Percentiles rank a stretch among this genome's conserved stretches.
Evolutionary conservation across 2,113 vertebrate genomes (phyloP).

Genomic region (Rhagologus leucostigma): DNA sequence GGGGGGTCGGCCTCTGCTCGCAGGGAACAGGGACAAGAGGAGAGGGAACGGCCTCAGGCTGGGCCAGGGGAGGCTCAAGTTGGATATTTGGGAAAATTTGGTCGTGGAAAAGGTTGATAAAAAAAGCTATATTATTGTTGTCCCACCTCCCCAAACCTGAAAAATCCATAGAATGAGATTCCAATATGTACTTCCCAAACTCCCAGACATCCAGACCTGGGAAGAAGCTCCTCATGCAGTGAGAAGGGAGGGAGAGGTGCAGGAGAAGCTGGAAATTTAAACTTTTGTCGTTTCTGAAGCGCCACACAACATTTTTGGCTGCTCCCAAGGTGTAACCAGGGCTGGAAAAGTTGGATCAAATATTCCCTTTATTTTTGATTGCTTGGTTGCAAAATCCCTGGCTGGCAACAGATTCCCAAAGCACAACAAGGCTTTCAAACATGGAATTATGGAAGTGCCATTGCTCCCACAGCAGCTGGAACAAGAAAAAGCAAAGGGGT

Average conservation of each 20-base stretch:
- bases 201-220: background rate
- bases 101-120: accelerated
- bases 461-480: background rate
- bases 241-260: background rate
- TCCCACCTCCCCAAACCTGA: background rate
- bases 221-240: background rate
- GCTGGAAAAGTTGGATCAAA: background rate
- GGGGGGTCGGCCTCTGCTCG: background rate
- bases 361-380: background rate
- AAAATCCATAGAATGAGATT: background rate
- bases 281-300: background rate
- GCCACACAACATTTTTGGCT: background rate
- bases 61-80: accelerated
- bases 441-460: accelerated
- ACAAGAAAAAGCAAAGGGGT: background rate
- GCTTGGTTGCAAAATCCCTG: background rate
- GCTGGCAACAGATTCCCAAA: background rate
- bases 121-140: background rate
- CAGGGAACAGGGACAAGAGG: background rate
- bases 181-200: accelerated
- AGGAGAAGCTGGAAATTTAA: background rate
- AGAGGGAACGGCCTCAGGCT: background rate
- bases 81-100: background rate
- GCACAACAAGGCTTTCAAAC: background rate
- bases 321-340: background rate